phyloP scores from a whole-genome alignment of 2,113 vertebrate genomes.

The Malurus elegans region DNA sequence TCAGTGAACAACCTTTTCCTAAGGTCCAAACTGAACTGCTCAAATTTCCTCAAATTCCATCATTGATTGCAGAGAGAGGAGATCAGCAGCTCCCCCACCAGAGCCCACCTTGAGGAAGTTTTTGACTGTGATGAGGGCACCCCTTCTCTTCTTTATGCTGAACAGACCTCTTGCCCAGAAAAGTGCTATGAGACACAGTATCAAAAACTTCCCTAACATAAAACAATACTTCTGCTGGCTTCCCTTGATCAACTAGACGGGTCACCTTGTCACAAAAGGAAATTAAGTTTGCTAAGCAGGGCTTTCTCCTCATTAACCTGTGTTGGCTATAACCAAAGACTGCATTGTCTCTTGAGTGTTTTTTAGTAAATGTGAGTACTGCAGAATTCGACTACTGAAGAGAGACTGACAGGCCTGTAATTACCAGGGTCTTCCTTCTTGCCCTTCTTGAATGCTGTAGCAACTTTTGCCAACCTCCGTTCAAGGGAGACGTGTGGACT shows the following conservation, averaged over 20 bases:
- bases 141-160: not conserved
- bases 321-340: not conserved
- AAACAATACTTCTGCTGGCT: not conserved
- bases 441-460: not conserved
- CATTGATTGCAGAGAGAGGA: fast-evolving
- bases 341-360: not conserved
- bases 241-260: not conserved
- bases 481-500: not conserved
- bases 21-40: not conserved
- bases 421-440: not conserved
- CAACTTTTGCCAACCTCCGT: not conserved
- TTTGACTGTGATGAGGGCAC: not conserved
- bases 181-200: not conserved
- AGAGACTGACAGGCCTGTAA: not conserved
- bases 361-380: not conserved
- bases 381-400: not conserved
- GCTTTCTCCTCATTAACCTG: not conserved
- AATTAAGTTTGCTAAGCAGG: not conserved
- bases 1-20: not conserved
- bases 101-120: not conserved
- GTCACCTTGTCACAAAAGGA: not conserved
- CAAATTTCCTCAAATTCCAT: not conserved
- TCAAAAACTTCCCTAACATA: not conserved
- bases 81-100: not conserved
- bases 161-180: not conserved